Percentiles rank a stretch among this genome's conserved stretches.
phyloP scores from a whole-genome alignment of 2,797 vertebrate genomes.

The Epinephelus coioides region DNA sequence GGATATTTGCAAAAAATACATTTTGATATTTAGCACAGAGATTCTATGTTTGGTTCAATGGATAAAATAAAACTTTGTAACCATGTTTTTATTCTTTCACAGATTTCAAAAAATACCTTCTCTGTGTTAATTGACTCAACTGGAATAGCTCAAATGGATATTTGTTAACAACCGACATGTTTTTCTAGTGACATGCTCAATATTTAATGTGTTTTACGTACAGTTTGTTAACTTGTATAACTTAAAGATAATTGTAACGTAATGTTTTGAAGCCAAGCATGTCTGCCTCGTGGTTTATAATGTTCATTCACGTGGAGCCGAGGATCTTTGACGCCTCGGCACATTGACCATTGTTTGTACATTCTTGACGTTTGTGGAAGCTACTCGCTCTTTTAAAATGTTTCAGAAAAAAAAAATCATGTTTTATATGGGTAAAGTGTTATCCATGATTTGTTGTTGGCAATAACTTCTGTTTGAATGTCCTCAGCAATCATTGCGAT shows the following conservation, averaged over 20 bases:
- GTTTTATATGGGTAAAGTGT: conserved; percentile 62
- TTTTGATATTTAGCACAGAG: conserved; percentile 73
- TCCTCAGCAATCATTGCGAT: conserved; percentile 73
- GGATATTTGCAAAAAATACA: conserved; percentile 74
- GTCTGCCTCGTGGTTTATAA: conserved; percentile 81
- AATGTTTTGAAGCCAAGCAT: conserved; percentile 83
- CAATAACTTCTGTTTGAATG: conserved; percentile 82
- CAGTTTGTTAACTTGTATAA: conserved; percentile 82
- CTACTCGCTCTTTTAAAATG: conserved; percentile 67
- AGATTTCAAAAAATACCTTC: conserved; percentile 39
- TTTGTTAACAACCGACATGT: conserved; percentile 66
- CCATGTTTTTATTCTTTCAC: conserved; percentile 62
- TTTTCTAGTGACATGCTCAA: conserved; percentile 80
- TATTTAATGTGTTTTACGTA: conserved; percentile 86
- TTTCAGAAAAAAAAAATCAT: conserved; percentile 43
- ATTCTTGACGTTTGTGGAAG: conserved; percentile 78
- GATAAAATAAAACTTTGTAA: conserved; percentile 59
- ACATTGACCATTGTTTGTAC: conserved; percentile 78
- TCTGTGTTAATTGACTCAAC: conserved; percentile 68
- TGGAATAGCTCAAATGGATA: conserved; percentile 72
- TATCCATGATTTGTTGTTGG: conserved; percentile 72
- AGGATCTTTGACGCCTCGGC: conserved; percentile 67
- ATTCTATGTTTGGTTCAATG: conserved; percentile 67
- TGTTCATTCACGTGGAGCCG: conserved; percentile 66
- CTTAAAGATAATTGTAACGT: conserved; percentile 80